phyloP scores from a whole-genome alignment of 2,888 invertebrate species.

The Calameuta idolon region DNA sequence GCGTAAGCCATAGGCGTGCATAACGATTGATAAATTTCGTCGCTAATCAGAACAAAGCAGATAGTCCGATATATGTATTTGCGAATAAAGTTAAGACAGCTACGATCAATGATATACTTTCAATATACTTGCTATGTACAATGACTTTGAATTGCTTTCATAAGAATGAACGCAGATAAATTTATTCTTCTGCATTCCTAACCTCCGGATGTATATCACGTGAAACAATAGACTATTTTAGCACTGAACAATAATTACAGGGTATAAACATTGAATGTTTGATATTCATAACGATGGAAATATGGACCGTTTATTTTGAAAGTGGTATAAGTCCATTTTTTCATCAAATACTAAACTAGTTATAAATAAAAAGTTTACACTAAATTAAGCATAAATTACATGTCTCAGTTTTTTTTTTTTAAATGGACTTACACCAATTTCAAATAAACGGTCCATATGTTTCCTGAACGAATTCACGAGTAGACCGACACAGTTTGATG shows the following conservation, averaged over 20 bases:
- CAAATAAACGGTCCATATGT: background rate
- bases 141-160: background rate
- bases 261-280: background rate
- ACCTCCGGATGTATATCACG: background rate
- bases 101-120: background rate
- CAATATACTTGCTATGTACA: no score
- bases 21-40: background rate
- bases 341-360: no score
- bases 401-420: no score
- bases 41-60: background rate
- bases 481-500: background rate
- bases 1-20: background rate
- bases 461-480: background rate
- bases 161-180: background rate
- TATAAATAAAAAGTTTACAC: no score
- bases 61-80: background rate
- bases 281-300: background rate
- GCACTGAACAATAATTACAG: background rate
- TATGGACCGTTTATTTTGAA: background rate
- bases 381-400: no score
- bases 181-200: background rate
- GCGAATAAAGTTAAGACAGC: background rate
- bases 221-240: background rate
- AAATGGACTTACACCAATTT: no score
- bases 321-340: no score